A percentile compares a stretch with the other conserved stretches of the same genome.
Conservation (phyloP, 1,140 invertebrate genomes). For the Colletes latitarsis region DNA sequence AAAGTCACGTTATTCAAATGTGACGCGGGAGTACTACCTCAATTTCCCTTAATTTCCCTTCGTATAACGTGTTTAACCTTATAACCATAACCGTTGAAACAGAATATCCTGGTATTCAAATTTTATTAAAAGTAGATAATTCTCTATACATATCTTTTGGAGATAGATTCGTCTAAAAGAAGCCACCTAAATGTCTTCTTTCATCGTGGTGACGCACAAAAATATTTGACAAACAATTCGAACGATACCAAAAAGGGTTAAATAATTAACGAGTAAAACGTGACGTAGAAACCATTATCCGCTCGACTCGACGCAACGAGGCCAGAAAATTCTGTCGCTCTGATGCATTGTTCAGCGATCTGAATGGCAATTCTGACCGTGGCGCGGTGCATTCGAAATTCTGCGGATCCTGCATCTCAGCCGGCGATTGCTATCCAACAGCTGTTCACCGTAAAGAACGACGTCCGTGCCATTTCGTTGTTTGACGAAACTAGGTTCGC, state of each 20-base stretch:
- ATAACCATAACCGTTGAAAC: neutral
- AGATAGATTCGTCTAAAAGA: no score
- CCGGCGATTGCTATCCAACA: neutral
- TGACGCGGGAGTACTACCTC: neutral
- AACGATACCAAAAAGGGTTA: neutral
- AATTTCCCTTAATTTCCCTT: neutral
- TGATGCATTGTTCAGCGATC: neutral
- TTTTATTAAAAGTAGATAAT: neutral
- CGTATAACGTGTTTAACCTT: neutral
- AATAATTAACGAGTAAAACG: neutral
- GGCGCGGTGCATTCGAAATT: neutral
- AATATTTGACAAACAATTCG: no score
- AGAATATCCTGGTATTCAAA: neutral
- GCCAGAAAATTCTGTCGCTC: neutral
- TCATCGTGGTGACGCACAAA: no score
- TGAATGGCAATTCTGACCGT: neutral
- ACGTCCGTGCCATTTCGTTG: neutral
- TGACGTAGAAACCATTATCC: neutral
- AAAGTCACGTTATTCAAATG: constrained; percentile 17
- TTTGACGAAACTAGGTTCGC: neutral
- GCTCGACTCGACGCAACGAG: neutral
- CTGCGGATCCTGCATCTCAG: neutral
- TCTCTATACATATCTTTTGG: no score
- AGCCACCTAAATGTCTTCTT: no score
- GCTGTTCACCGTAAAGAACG: neutral